Conservation (phyloP, 2,797 vertebrate genomes). For the Masticophis lateralis region DNA sequence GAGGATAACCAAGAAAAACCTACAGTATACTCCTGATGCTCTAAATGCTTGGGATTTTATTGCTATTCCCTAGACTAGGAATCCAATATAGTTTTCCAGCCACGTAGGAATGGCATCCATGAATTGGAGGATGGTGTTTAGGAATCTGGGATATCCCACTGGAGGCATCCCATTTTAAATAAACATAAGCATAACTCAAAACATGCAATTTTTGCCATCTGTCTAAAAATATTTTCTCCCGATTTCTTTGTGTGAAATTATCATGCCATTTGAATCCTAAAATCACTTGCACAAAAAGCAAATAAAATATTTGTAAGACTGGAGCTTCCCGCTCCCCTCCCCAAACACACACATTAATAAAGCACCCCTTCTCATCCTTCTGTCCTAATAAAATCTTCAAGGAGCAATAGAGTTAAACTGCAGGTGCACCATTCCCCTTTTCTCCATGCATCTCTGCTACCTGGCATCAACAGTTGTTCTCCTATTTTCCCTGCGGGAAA, state of each 20-base stretch:
- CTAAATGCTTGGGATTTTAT: neutral
- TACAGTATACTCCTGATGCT: neutral
- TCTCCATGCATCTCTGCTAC: conserved; percentile 48
- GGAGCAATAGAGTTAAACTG: conserved; percentile 35
- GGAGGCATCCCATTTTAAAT: neutral
- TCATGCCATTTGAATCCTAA: conserved; percentile 8
- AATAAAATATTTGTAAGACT: conserved; percentile 9
- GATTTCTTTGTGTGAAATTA: neutral
- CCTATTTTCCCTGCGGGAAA: conserved; percentile 70
- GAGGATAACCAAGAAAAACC: neutral
- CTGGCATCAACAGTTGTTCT: conserved; percentile 65
- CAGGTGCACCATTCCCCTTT: neutral
- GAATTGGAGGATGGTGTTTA: neutral
- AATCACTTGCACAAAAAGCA: conserved; percentile 8
- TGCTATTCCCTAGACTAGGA: neutral
- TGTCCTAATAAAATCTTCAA: conserved; percentile 29
- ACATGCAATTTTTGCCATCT: neutral
- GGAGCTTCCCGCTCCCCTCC: neutral
- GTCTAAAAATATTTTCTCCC: neutral
- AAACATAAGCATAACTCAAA: neutral
- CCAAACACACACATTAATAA: conserved; percentile 5
- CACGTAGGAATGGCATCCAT: neutral
- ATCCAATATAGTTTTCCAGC: neutral
- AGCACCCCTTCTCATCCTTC: conserved; percentile 26
- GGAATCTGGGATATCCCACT: neutral